These are phyloP conservation scores for Rhombomys opimus DNA, from an alignment of 2,113 vertebrate genomes.

Conservation along the genomic window DNA sequence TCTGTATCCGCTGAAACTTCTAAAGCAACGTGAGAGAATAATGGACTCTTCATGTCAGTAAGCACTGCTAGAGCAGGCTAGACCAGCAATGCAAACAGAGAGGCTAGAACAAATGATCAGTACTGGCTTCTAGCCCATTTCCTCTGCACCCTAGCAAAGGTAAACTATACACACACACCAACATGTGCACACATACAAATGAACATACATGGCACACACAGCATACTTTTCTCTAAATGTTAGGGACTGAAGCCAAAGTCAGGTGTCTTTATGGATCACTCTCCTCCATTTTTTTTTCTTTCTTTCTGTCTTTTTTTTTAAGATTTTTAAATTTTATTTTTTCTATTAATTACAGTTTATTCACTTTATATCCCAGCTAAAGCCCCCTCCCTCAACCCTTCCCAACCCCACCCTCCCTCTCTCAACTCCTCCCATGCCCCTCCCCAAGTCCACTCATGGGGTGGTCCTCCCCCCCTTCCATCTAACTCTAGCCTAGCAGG, in stretches of 20 bases:
- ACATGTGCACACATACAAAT: background rate
- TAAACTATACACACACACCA: too few relatives aligned
- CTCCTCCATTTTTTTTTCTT: too few relatives aligned
- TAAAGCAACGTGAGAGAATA: background rate
- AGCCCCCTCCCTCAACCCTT: too few relatives aligned
- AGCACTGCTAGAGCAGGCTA: background rate
- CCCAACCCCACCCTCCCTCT: too few relatives aligned
- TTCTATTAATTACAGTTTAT: too few relatives aligned
- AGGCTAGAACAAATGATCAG: background rate
- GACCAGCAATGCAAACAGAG: background rate
- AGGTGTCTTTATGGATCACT: background rate
- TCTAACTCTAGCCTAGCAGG: too few relatives aligned
- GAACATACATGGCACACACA: background rate
- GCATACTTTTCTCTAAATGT: background rate
- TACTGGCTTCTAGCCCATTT: background rate
- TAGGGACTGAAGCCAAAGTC: background rate
- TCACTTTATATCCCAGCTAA: too few relatives aligned
- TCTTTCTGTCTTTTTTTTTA: too few relatives aligned
- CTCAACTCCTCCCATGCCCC: too few relatives aligned
- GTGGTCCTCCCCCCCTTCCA: too few relatives aligned
- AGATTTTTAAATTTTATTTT: too few relatives aligned
- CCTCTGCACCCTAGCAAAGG: background rate
- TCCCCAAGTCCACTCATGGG: too few relatives aligned
- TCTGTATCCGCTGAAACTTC: background rate
- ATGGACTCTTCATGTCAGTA: background rate